Conservation (phyloP, 2,113 vertebrate genomes). For the Daboia siamensis region DNA sequence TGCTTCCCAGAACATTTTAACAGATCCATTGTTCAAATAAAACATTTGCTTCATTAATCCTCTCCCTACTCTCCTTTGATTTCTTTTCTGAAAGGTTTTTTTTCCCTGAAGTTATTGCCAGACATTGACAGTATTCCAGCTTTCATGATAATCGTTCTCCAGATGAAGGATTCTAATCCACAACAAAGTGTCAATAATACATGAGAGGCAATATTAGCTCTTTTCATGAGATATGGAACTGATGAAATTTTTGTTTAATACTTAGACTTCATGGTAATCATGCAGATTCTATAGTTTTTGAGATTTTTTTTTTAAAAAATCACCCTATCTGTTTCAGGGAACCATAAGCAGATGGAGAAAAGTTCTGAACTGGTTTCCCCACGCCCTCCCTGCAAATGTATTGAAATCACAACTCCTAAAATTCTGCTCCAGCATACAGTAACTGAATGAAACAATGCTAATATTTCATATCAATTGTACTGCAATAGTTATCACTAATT, state of each 20-base stretch:
- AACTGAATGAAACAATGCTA: neutral
- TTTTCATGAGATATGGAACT: neutral
- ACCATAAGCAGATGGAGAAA: neutral
- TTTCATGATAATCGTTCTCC: neutral
- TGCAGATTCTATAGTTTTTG: neutral
- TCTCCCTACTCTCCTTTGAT: neutral
- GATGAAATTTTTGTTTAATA: neutral
- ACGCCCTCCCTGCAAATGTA: neutral
- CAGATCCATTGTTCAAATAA: neutral
- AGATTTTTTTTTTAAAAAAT: neutral
- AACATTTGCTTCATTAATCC: constrained; percentile 7
- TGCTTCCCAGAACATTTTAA: constrained; percentile 1
- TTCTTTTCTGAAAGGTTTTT: constrained; percentile 2
- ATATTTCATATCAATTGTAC: neutral
- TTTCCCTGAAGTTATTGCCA: neutral
- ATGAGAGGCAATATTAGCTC: neutral
- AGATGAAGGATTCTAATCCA: neutral
- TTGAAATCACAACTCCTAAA: neutral
- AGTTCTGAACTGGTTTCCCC: neutral
- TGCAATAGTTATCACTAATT: neutral
- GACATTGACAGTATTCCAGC: neutral
- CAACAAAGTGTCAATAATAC: neutral
- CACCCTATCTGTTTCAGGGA: neutral
- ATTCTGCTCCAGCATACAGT: neutral
- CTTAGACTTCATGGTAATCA: neutral